Base-by-base conservation (phyloP, 1,140 invertebrate species). In the Euwallacea similis region DNA sequence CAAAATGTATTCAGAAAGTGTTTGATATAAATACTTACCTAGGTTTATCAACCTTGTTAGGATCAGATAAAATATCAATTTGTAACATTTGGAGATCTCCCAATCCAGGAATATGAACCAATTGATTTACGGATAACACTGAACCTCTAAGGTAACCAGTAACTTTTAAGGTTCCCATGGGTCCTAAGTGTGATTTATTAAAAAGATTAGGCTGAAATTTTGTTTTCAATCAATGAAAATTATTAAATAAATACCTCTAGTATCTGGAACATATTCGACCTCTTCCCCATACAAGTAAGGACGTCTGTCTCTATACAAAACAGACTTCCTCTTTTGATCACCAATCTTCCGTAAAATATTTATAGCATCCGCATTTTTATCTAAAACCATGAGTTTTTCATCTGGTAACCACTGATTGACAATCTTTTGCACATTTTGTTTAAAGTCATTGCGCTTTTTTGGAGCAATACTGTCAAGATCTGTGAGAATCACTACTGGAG, bases 21-120 rank as follows among this genome's bases (percentile, higher is more conserved):
- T 33, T 33, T 33, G 21, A 42, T 56, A 75, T 69, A 33, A 33
- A 33, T 33, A 33, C 21, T 53, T 79, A 83, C 69, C 82, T 85
- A 2, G 78, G 82, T 69, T 85, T 84, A 72, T 86, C 85, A n/a
- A 92, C 77, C 66, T 88, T 87, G 82, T 91, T 88, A 3, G 93
- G 93, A 86, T 97, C 93, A 66, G 83, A 81, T 0, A 85, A 80
- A 0, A 87, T 85, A 83, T 91, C 89, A 74, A 98, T 94, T 80
- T 90, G 88, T 3, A 83, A 85, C 87, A 98, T 89, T 85, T 98
- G 96, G 81, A 92, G 98, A 79, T 97, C 93, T 50, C 95, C 96
- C 79, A 94, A 88, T 0, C 94, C 95, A 62, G 93, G 89, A 62
- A 99, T 88, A 78, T 98, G 93, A 56, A 99, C 84, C 56, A 98